These are phyloP conservation scores for Muschampia plurimacula DNA, from an alignment of 2,888 invertebrate genomes.

Conservation along the genomic window DNA sequence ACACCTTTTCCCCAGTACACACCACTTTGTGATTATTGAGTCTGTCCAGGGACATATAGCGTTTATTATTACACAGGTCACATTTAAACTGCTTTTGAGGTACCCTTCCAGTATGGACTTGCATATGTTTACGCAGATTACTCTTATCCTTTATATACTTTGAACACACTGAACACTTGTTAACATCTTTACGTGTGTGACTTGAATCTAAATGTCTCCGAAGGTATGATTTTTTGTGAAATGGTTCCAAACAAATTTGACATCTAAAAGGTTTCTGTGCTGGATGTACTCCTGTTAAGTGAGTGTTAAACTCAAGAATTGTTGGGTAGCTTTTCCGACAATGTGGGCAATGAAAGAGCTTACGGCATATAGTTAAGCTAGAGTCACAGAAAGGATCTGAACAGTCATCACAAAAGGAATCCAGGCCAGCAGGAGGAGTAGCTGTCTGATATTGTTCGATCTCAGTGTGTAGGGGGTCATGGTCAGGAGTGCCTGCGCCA, in stretches of 20 bases:
- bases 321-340: constrained; percentile 84
- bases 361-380: constrained; percentile 75
- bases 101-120: constrained; percentile 83
- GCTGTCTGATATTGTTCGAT: constrained; percentile 70
- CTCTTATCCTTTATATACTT: constrained; percentile 85
- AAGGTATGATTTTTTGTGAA: constrained; percentile 80
- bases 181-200: constrained; percentile 83
- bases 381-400: constrained; percentile 84
- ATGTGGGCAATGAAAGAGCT: constrained; percentile 84
- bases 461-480: constrained; percentile 72
- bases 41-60: constrained; percentile 83
- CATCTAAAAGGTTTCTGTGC: constrained; percentile 83
- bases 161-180: constrained; percentile 83
- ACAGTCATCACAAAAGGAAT: constrained; percentile 83
- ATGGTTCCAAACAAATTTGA: constrained; percentile 83
- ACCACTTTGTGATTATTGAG: constrained; percentile 83
- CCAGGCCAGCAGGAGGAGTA: constrained; percentile 76
- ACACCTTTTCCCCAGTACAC: constrained; percentile 80
- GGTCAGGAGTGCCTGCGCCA: constrained; percentile 75
- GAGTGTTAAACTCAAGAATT: constrained; percentile 82
- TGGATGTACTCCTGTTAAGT: constrained; percentile 82
- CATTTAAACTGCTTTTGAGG: constrained; percentile 85
- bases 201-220: constrained; percentile 81
- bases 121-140: constrained; percentile 84
- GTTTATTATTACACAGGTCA: constrained; percentile 83